Conservation (phyloP, 2,797 vertebrate species). For the Spondyliosoma cantharus region DNA sequence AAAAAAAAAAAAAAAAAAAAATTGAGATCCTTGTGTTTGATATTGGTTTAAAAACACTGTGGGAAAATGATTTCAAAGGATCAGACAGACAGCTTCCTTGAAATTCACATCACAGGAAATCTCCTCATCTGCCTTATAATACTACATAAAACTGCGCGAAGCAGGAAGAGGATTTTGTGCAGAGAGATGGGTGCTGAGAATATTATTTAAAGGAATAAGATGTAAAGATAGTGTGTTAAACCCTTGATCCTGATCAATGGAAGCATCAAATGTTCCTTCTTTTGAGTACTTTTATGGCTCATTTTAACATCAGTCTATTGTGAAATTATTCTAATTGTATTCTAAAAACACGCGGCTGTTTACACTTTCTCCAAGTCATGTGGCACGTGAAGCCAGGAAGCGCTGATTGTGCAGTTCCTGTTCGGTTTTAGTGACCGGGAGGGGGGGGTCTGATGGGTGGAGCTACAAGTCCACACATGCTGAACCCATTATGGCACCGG, state of each 20-base stretch:
- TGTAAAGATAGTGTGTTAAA: not conserved
- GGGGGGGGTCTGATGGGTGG: slow-evolving; percentile 73
- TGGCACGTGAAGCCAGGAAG: slow-evolving; percentile 72
- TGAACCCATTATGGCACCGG: slow-evolving; percentile 84
- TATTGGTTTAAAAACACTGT: slow-evolving; percentile 39
- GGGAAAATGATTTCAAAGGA: slow-evolving; percentile 66
- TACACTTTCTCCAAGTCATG: slow-evolving; percentile 55
- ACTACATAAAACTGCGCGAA: slow-evolving; percentile 41
- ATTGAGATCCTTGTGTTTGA: slow-evolving; percentile 67
- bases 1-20: slow-evolving; percentile 44
- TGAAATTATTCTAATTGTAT: slow-evolving; percentile 19
- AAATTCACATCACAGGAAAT: slow-evolving; percentile 53
- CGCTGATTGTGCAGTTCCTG: slow-evolving; percentile 82
- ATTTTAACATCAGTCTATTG: not conserved
- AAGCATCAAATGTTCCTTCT: slow-evolving; percentile 15
- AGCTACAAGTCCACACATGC: slow-evolving; percentile 75
- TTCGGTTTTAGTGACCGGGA: slow-evolving; percentile 63
- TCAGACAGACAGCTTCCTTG: slow-evolving; percentile 53
- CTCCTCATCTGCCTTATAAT: slow-evolving; percentile 40
- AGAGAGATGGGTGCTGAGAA: not conserved
- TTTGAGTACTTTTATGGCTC: not conserved
- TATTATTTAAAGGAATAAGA: slow-evolving; percentile 6
- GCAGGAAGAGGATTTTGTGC: slow-evolving; percentile 2
- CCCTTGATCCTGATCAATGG: not conserved
- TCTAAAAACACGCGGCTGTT: slow-evolving; percentile 36